phyloP scores from a whole-genome alignment of 2,888 invertebrate species.

The Mesoligia furuncula region DNA sequence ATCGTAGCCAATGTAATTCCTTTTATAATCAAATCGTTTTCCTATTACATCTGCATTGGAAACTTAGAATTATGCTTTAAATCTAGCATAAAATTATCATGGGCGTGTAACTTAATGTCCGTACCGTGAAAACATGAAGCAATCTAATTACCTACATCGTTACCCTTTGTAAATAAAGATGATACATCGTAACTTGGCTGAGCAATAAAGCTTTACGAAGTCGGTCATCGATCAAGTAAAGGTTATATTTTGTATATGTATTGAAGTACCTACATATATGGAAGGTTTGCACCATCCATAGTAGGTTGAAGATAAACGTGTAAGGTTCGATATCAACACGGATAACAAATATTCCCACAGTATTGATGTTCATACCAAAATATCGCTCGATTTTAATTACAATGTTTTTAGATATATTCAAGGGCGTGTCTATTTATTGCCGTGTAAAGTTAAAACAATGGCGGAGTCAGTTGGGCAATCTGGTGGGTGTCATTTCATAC shows the following conservation, averaged over 20 bases:
- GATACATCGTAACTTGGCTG: constrained; percentile 27
- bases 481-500: constrained; percentile 80
- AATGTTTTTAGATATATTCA: constrained; percentile 69
- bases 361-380: constrained; percentile 68
- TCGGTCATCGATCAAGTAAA: constrained; percentile 55
- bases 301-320: constrained; percentile 13
- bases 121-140: constrained; percentile 54
- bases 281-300: constrained; percentile 38
- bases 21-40: constrained; percentile 20
- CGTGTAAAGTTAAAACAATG: constrained; percentile 78
- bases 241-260: constrained; percentile 55
- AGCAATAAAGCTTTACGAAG: constrained; percentile 47
- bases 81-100: constrained; percentile 34
- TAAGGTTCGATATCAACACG: constrained; percentile 36
- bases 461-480: constrained; percentile 74
- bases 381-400: constrained; percentile 70
- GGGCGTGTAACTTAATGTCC: constrained; percentile 38
- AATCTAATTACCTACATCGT: constrained; percentile 61
- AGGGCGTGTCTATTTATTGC: constrained; percentile 72
- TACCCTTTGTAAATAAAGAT: constrained; percentile 62
- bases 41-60: constrained; percentile 11
- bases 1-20: constrained; percentile 7
- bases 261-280: constrained; percentile 19
- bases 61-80: background rate
- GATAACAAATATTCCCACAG: constrained; percentile 65